phyloP scores from a whole-genome alignment of 2,113 vertebrate species.

The Microtus richardsoni region DNA sequence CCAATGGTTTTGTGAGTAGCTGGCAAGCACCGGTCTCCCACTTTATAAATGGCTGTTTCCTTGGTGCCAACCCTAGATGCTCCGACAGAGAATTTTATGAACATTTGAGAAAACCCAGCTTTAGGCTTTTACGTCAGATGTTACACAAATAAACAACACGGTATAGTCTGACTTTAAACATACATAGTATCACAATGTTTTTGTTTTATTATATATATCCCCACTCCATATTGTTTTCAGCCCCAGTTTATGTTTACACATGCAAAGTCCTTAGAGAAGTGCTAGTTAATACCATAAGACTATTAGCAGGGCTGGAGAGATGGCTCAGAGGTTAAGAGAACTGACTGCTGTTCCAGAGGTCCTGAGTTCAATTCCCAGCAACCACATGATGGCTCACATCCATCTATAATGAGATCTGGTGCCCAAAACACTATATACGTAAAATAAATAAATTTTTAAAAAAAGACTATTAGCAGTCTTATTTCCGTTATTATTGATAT shows the following conservation, averaged over 20 bases:
- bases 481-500: conserved; percentile 28
- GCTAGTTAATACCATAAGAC: neutral
- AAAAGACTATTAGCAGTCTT: neutral
- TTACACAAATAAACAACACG: neutral
- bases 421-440: no score
- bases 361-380: no score
- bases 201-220: neutral
- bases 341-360: no score
- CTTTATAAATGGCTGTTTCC: neutral
- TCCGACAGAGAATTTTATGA: neutral
- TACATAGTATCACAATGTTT: neutral
- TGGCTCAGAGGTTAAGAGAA: no score
- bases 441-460: no score
- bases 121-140: neutral
- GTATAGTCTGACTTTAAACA: conserved; percentile 15
- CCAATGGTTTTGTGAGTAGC: neutral
- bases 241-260: neutral
- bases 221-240: neutral
- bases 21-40: neutral
- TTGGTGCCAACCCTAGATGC: neutral
- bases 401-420: no score
- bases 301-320: no score
- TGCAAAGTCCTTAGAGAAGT: conserved; percentile 19
- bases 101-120: neutral
- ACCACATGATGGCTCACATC: no score